phyloP scores from a whole-genome alignment of 53 echinoderm and acorn worm species.

The Apostichopus leukothele region DNA sequence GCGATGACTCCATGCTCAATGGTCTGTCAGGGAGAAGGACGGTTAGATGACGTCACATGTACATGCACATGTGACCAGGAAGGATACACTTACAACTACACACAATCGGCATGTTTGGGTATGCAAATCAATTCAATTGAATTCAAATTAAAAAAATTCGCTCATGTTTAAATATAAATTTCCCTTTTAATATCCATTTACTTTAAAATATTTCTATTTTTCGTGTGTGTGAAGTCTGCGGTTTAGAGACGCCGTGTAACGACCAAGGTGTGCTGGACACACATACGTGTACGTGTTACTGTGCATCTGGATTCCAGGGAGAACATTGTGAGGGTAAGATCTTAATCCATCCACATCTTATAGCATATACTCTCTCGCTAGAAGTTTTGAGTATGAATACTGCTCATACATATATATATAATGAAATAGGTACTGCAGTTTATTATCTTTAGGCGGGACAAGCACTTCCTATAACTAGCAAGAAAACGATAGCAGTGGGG shows the following conservation, averaged over 20 bases:
- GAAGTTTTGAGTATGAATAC: no score
- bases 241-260: slow-evolving; percentile 37
- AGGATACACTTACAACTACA: slow-evolving; percentile 24
- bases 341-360: no score
- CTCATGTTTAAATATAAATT: background rate
- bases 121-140: background rate
- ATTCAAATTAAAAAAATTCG: no score
- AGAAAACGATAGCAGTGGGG: no score
- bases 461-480: no score
- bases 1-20: background rate
- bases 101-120: slow-evolving; percentile 15
- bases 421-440: no score
- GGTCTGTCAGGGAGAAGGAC: background rate
- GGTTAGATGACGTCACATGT: slow-evolving; percentile 6
- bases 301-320: slow-evolving; percentile 63
- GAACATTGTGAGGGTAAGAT: slow-evolving; percentile 48
- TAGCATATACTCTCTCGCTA: no score
- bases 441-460: no score
- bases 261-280: slow-evolving; percentile 55
- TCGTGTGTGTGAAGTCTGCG: slow-evolving; percentile 32
- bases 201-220: background rate
- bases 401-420: no score
- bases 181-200: background rate
- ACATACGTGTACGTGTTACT: slow-evolving; percentile 53
- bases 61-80: slow-evolving; percentile 10